phyloP scores from a whole-genome alignment of 2,113 vertebrate genomes.

The Bos indicus region DNA sequence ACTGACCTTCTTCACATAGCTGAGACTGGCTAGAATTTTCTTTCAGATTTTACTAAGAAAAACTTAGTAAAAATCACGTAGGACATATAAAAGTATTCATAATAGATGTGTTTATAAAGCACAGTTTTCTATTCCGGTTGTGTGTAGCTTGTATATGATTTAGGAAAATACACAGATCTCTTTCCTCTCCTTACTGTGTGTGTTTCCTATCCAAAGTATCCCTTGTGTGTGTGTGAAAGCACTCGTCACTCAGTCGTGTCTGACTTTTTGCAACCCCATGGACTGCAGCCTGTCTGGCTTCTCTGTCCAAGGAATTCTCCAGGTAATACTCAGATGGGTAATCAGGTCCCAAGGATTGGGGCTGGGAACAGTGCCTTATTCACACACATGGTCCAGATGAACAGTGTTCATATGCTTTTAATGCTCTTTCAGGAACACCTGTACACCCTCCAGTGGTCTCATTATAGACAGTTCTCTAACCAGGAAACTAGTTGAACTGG shows the following conservation, averaged over 20 bases:
- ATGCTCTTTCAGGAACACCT: not conserved
- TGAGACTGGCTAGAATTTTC: not conserved
- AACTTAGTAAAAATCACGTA: not conserved
- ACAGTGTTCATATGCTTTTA: not conserved
- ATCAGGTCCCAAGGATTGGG: not conserved
- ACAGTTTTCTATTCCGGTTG: not conserved
- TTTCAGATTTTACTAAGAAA: slow-evolving; percentile 25
- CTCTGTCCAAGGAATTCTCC: not conserved
- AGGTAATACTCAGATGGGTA: not conserved
- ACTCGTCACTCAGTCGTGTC: not conserved
- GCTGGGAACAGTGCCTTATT: not conserved
- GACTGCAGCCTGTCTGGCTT: not conserved
- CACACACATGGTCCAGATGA: not conserved
- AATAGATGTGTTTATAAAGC: not conserved
- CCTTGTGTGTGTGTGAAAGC: not conserved
- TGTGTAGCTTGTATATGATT: not conserved
- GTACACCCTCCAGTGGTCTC: too few species aligned
- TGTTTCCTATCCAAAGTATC: not conserved
- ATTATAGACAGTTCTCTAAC: not conserved
- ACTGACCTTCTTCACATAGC: not conserved
- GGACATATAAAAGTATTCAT: not conserved
- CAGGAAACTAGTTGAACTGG: not conserved
- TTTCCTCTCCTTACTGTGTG: not conserved
- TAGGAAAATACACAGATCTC: not conserved
- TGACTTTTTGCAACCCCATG: not conserved